Evolutionary conservation across 2,797 vertebrate species (phyloP).

Genomic region (Pangasius mekongensis): DNA sequence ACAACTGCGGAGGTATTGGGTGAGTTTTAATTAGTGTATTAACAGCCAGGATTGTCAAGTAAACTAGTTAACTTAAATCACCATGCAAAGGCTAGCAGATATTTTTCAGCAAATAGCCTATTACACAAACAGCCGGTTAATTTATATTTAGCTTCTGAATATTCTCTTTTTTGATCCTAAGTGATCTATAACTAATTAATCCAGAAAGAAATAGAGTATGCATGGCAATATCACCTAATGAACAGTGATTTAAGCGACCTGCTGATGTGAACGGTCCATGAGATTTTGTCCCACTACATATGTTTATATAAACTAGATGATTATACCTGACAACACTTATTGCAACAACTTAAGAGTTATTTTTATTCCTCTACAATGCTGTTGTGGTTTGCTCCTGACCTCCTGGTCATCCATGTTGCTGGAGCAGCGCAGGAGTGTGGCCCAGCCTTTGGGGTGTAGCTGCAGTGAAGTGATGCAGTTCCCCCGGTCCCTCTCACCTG

Average conservation of each 20-base stretch:
- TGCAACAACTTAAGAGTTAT: background rate
- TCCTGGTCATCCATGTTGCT: conserved; percentile 98
- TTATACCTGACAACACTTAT: background rate
- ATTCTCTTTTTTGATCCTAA: background rate
- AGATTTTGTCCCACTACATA: background rate
- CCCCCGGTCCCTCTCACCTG: conserved; percentile 91
- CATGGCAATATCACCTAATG: background rate
- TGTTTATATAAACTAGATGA: background rate
- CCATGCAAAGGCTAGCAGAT: background rate
- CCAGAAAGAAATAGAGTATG: background rate
- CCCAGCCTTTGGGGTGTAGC: conserved; percentile 97
- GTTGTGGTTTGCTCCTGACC: conserved; percentile 71
- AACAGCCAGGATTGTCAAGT: background rate
- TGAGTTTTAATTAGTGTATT: background rate
- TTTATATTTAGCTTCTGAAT: background rate
- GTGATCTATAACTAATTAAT: background rate
- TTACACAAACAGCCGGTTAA: background rate
- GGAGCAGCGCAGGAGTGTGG: conserved; percentile 93
- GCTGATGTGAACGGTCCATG: background rate
- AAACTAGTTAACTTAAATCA: background rate
- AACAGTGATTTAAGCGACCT: background rate
- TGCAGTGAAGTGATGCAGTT: conserved; percentile 98
- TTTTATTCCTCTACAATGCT: background rate
- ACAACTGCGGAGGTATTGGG: background rate
- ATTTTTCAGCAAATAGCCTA: background rate